These are phyloP conservation scores for Tetramorium alpestre DNA, from an alignment of 1,140 invertebrate genomes.

Conservation along the genomic window DNA sequence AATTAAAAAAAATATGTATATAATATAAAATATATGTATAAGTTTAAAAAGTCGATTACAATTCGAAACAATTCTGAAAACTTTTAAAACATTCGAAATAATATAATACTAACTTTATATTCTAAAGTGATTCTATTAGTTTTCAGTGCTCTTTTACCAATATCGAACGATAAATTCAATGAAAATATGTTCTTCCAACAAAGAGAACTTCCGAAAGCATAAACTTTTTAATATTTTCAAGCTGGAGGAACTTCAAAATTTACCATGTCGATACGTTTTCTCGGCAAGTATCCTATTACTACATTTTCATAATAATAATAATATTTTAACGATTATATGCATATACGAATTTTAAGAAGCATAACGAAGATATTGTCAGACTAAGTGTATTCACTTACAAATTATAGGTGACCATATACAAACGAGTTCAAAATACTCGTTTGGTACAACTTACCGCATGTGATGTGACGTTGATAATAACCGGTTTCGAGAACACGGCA, in stretches of 20 bases:
- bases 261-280: not conserved
- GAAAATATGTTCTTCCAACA: not conserved
- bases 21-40: not conserved
- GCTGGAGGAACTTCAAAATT: not conserved
- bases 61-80: not conserved
- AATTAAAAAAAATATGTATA: not conserved
- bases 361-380: conserved; percentile 40
- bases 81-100: not conserved
- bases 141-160: not conserved
- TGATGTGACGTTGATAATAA: conserved; percentile 31
- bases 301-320: not conserved
- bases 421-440: conserved; percentile 36
- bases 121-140: not conserved
- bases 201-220: not conserved
- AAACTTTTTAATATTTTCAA: conserved; percentile 21
- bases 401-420: not conserved
- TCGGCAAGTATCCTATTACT: not conserved
- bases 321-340: conserved; percentile 14
- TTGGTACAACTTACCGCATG: not conserved
- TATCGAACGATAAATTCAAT: not conserved
- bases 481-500: conserved; percentile 17
- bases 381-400: not conserved
- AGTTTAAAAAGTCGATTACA: not conserved
- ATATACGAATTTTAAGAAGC: not conserved
- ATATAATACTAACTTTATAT: not conserved